A percentile compares a stretch with the other conserved stretches of the same genome.
Conservation (phyloP, 2,888 invertebrate genomes). For the Synanthedon vespiformis region DNA sequence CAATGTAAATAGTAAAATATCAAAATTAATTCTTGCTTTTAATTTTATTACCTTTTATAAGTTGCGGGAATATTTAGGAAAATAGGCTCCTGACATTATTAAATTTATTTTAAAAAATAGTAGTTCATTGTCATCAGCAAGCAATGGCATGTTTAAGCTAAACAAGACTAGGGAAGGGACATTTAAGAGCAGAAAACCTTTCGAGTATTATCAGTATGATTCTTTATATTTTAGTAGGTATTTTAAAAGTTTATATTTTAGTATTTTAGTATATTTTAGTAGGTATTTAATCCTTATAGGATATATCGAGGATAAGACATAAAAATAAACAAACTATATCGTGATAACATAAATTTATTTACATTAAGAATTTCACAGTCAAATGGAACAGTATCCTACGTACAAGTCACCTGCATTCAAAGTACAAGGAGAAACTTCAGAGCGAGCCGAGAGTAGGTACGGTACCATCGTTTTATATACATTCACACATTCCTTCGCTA, state of each 20-base stretch:
- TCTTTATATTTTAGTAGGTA: too few species aligned
- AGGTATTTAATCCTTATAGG: too few species aligned
- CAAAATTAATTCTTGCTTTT: not conserved
- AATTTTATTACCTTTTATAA: not conserved
- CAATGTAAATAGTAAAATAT: slow-evolving; percentile 35
- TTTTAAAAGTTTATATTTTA: too few species aligned
- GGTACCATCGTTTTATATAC: slow-evolving; percentile 17
- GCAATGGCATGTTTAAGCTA: not conserved
- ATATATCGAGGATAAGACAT: not conserved
- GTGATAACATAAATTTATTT: slow-evolving; percentile 69
- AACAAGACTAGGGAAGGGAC: not conserved
- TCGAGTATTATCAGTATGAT: too few species aligned
- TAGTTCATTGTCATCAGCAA: not conserved
- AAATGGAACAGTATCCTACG: slow-evolving; percentile 52
- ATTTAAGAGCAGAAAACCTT: too few species aligned
- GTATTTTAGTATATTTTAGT: too few species aligned
- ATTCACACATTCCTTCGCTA: slow-evolving; percentile 13
- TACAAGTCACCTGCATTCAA: slow-evolving; percentile 37
- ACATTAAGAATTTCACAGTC: slow-evolving; percentile 66
- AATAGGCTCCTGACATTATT: too few species aligned
- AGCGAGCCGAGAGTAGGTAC: not conserved
- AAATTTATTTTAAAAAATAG: too few species aligned
- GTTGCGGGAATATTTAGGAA: too few species aligned
- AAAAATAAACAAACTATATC: slow-evolving; percentile 26
- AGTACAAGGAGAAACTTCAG: slow-evolving; percentile 32